phyloP scores from a whole-genome alignment of 2,888 invertebrate species.

The Alviniconcha strummeri region DNA sequence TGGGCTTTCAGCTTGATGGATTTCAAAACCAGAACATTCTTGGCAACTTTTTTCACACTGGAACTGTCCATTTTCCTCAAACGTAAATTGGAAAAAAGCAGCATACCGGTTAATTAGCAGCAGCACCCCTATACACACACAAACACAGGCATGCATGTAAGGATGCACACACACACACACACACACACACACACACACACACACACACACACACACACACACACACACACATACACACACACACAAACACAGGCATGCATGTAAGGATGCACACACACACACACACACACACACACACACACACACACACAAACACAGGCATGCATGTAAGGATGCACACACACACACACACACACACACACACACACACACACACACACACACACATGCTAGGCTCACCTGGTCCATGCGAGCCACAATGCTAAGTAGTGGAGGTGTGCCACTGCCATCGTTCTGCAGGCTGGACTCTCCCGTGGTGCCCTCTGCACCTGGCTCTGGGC shows the following conservation, averaged over 20 bases:
- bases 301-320: too few species aligned
- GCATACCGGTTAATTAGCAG: too few species aligned
- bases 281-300: too few species aligned
- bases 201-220: too few species aligned
- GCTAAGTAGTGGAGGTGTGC: constrained; percentile 72
- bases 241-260: constrained; percentile 4
- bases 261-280: not conserved
- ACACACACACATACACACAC: too few species aligned
- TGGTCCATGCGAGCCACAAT: constrained; percentile 75
- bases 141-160: not conserved
- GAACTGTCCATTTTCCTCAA: too few species aligned
- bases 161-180: too few species aligned
- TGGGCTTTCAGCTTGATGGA: too few species aligned
- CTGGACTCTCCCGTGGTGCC: not conserved
- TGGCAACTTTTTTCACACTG: too few species aligned
- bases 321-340: not conserved
- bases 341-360: not conserved
- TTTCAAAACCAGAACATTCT: too few species aligned
- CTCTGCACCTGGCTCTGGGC: not conserved
- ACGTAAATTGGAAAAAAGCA: too few species aligned
- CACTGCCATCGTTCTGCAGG: constrained; percentile 44
- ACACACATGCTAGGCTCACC: constrained; percentile 45
- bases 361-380: constrained; percentile 6
- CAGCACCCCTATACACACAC: not conserved
- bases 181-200: too few species aligned